Evolutionary conservation across 2,113 vertebrate genomes (phyloP), one percentile per base, ranked within the genome.

Genomic region (Rostratula benghalensis): DNA sequence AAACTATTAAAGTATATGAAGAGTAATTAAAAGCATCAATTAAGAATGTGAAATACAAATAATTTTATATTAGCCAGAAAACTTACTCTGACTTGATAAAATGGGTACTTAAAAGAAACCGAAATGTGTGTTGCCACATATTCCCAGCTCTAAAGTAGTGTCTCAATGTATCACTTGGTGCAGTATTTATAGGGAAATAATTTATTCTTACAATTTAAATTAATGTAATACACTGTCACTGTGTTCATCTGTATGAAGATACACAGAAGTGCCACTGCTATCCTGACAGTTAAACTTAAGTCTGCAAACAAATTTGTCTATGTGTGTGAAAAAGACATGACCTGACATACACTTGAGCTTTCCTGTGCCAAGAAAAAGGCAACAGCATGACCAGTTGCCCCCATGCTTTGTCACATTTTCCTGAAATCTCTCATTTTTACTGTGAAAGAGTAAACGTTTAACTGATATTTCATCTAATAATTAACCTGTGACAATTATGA

Each of bases 1-100:
- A 97, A 96, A 96, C 90, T 94, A 94, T 96, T 97, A 94, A 92
- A 97, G 71, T 94, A 91, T 94, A 96, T 82, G 95, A 94, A 97
- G 78, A 97, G 92, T 90, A 97, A 97, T 97, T 97, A 97, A 97
- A 96, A 96, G 63, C 91, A 97, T 92, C 91, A 95, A 96, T 97
- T 97, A 97, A 91, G 65, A 71, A 92, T 86, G 68, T 51, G 90
- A 92, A 97, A 96, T 90, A 94, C 75, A 97, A 97, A 95, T 97
- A 94, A 95, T 94, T 97, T 94, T 93, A 79, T 95, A 96, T 95
- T 93, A 91, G 80, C 91, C 70, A 95, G 92, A 96, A 95, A 96
- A 96, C 89, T 91, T 94, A 83, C 21, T 90, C 92, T 90, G 85
- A 93, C 92, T 73, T 87, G 74, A 90, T 95, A 81, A 97, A 94